A percentile compares a stretch with the other conserved stretches of the same genome.
Evolutionary conservation across 2,113 vertebrate species (phyloP).

Genomic region (Stigmatopora nigra): DNA sequence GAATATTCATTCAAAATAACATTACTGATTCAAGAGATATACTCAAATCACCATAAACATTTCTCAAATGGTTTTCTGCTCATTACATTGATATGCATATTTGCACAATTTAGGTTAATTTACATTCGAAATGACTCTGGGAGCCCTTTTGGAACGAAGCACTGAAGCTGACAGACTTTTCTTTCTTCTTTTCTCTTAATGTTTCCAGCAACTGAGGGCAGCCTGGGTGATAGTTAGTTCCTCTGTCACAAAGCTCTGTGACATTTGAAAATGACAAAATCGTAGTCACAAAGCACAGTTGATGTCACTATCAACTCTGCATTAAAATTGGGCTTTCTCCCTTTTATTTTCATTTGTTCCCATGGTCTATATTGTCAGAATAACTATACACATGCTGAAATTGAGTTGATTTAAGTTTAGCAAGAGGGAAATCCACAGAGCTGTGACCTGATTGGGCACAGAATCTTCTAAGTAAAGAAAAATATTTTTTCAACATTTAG

Average conservation of each 20-base stretch:
- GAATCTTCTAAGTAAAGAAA: slow-evolving; percentile 16
- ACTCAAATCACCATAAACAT: slow-evolving; percentile 14
- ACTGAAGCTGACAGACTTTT: slow-evolving; percentile 25
- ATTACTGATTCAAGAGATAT: slow-evolving; percentile 12
- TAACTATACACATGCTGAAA: slow-evolving; percentile 17
- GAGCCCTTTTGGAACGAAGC: slow-evolving; percentile 25
- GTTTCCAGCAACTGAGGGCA: slow-evolving; percentile 28
- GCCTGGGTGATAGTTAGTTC: slow-evolving; percentile 49
- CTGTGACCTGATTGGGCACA: slow-evolving; percentile 20
- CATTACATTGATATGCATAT: slow-evolving; percentile 23
- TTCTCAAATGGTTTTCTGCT: slow-evolving; percentile 23
- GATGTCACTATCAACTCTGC: slow-evolving; percentile 46
- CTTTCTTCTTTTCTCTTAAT: slow-evolving; percentile 32
- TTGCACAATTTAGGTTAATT: slow-evolving; percentile 40
- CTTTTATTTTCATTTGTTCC: slow-evolving; percentile 7
- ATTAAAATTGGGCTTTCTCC: slow-evolving; percentile 23
- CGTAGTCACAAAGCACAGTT: slow-evolving; percentile 47
- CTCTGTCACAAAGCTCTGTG: slow-evolving; percentile 40
- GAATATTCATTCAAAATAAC: not conserved
- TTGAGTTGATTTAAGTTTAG: not conserved
- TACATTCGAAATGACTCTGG: slow-evolving; percentile 38
- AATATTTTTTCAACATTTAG: slow-evolving; percentile 9
- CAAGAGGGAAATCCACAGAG: slow-evolving; percentile 5
- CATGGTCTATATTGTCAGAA: slow-evolving; percentile 3
- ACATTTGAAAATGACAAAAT: slow-evolving; percentile 52